phyloP scores from a whole-genome alignment of 2,113 vertebrate species.

The Chlamydotis undulata region DNA sequence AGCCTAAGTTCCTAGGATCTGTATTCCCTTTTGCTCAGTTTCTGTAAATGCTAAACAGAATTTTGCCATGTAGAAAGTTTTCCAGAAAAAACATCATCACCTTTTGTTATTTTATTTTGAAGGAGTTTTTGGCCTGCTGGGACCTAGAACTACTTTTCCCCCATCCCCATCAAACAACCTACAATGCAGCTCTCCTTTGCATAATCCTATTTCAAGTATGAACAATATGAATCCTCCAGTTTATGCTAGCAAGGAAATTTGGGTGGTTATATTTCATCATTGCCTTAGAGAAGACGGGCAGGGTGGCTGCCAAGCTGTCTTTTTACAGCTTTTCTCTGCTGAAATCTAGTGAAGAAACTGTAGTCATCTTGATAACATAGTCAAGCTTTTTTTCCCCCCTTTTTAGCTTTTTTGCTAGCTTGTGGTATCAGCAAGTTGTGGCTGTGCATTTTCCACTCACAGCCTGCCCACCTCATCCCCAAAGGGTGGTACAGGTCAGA shows the following conservation, averaged over 20 bases:
- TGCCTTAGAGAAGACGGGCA: constrained; percentile 37
- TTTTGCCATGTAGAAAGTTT: constrained; percentile 17
- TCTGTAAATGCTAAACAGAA: constrained; percentile 36
- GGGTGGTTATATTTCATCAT: not conserved
- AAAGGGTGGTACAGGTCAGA: not conserved
- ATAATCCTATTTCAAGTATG: constrained; percentile 31
- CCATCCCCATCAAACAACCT: not conserved
- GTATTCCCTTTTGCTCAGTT: constrained; percentile 26
- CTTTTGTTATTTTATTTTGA: constrained; percentile 25
- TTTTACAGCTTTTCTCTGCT: constrained; percentile 44
- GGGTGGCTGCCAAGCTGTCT: not conserved
- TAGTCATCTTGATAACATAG: not conserved
- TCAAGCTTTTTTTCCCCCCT: not conserved
- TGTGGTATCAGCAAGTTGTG: not conserved
- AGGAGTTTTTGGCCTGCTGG: constrained; percentile 1
- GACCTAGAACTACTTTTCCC: constrained; percentile 14
- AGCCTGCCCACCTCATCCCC: not conserved
- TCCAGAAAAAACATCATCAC: constrained; percentile 28
- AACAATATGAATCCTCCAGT: constrained; percentile 35
- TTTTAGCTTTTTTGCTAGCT: not conserved
- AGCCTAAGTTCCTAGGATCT: not conserved
- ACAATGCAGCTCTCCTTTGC: constrained; percentile 26
- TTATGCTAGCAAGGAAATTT: constrained; percentile 37
- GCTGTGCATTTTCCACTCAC: not conserved
- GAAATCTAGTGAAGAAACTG: constrained; percentile 14